A percentile compares a stretch with the other conserved stretches of the same genome.
Conservation (phyloP, 2,797 vertebrate genomes). For the Alfaro cultratus region DNA sequence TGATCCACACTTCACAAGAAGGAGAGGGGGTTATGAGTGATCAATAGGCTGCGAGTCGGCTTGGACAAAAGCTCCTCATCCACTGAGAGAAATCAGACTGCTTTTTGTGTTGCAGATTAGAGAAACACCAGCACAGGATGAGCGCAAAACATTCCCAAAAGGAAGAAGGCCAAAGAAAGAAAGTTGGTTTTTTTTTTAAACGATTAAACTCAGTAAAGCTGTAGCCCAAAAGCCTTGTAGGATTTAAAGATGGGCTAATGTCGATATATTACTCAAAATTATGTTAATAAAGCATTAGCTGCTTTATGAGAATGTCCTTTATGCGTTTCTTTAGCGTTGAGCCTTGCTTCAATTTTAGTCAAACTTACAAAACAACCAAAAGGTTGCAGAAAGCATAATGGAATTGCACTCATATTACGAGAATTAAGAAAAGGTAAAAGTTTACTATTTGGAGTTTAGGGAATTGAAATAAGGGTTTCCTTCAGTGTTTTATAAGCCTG, state of each 20-base stretch:
- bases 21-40: slow-evolving; percentile 48
- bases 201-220: neutral
- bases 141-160: slow-evolving; percentile 31
- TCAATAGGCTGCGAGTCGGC: slow-evolving; percentile 68
- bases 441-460: neutral
- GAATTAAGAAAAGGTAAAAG: neutral
- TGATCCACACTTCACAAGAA: slow-evolving; percentile 54
- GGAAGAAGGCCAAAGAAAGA: neutral
- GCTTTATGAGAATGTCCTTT: neutral
- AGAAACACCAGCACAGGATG: slow-evolving; percentile 31
- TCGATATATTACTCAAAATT: neutral
- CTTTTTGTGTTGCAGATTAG: slow-evolving; percentile 68
- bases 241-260: neutral
- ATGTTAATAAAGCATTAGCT: neutral
- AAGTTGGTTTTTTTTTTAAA: neutral
- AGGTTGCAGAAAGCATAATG: neutral
- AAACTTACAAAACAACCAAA: neutral
- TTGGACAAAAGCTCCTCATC: slow-evolving; percentile 70
- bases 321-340: neutral
- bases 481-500: too few relatives aligned
- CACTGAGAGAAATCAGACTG: slow-evolving; percentile 42
- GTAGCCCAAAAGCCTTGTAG: neutral
- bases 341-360: neutral
- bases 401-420: neutral
- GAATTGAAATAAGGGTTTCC: neutral